phyloP scores from a whole-genome alignment of 2,113 vertebrate species.

The Sakesphorus luctuosus region DNA sequence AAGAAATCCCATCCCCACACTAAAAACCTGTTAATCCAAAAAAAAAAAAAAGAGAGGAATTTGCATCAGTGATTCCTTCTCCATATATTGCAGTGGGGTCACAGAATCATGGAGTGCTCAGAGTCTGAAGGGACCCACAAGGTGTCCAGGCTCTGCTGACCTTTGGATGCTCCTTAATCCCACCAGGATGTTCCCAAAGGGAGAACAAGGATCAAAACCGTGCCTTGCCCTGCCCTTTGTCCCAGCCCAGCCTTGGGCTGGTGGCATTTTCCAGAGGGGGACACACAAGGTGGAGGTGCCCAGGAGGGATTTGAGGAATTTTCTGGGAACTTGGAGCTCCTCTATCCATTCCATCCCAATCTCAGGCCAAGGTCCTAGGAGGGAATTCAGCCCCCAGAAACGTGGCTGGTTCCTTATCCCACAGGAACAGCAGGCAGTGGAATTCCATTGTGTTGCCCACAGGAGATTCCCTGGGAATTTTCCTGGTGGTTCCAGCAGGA shows the following conservation, averaged over 20 bases:
- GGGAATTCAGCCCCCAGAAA: no score
- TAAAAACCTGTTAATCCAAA: neutral
- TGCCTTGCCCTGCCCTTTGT: neutral
- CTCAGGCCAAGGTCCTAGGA: no score
- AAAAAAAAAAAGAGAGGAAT: neutral
- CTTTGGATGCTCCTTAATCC: neutral
- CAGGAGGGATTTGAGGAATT: neutral
- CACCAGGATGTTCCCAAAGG: fast-evolving
- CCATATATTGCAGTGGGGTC: neutral
- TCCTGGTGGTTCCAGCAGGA: no score
- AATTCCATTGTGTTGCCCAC: no score
- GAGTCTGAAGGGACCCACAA: neutral
- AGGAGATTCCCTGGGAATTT: no score
- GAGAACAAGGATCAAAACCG: neutral
- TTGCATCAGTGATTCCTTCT: neutral
- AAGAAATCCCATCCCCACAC: neutral
- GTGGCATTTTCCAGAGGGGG: neutral
- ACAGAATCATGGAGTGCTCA: neutral
- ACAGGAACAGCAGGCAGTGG: no score
- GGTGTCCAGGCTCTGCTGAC: neutral
- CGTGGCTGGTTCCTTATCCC: no score
- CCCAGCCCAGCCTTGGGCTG: neutral
- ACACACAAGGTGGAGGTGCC: neutral
- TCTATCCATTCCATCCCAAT: neutral
- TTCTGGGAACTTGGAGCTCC: neutral